Base-by-base conservation (phyloP, 2,113 vertebrate genomes). In the Microcebus tavaratra region DNA sequence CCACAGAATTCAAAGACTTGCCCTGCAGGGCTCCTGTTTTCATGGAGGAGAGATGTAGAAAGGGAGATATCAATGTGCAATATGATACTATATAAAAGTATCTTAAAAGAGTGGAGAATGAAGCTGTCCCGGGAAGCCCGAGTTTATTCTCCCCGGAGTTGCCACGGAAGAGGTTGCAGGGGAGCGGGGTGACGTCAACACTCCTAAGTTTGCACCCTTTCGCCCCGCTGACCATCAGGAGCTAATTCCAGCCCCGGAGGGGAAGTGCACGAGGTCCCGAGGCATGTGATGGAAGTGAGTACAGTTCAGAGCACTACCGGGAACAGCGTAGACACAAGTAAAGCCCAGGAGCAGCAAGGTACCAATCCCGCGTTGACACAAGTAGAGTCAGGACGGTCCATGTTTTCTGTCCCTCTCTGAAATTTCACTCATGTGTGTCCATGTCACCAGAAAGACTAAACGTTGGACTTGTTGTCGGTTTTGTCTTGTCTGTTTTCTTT, bases 221-320 rank as follows among this genome's bases (percentile, higher is more conserved):
- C 80, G 72, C 95, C 95, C 97, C 97, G 96, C 97, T 85, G 45
- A 97, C 67, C 90, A 97, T 97, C 95, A 98, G 98, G 98, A 94
- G 84, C 94, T 98, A 96, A 97, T 97, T 50, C 96, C 96, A 98
- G 96, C 94, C 81, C 67, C 93, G 94, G 92, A 88, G 79, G 96
- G 96, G 96, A 97, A 86, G 92, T 92, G 91, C 70, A 3, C 4
- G 90, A 96, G 81, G 15, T 82, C 95, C 87, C 42, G 70, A 94
- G 93, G 65, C 96, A 96, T 95, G 94, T 85, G 95, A 96, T 88
- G 97, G 97, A 97, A 97, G 89, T 96, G 91, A 97, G 96, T 97
- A 97, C 97, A 97, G 95, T 97, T 94, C 96, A 97, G 92, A 98
- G 94, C 96, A 94, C 96, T 96, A 98, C 96, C 93, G 1, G 70